Evolutionary conservation across 1,140 invertebrate genomes (phyloP).

Genomic region (Drosophila hydei): DNA sequence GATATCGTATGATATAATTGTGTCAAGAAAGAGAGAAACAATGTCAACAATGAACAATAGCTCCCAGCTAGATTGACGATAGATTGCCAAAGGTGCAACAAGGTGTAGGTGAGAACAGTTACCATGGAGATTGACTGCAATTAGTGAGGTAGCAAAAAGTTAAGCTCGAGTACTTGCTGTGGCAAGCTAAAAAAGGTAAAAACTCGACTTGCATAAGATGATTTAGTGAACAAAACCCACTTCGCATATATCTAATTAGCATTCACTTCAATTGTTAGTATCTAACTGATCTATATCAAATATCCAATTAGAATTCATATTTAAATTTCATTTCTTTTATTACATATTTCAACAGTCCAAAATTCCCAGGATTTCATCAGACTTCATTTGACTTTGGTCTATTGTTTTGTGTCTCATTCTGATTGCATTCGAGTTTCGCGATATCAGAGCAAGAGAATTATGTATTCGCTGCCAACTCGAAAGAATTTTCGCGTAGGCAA

Average conservation of each 20-base stretch:
- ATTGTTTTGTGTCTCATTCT: conserved; percentile 9
- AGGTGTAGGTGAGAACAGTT: not conserved
- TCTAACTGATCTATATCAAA: too few relatives aligned
- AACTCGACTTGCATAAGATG: too few relatives aligned
- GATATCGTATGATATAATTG: conserved; percentile 67
- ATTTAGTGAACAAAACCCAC: too few relatives aligned
- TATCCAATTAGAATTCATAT: too few relatives aligned
- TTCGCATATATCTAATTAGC: too few relatives aligned
- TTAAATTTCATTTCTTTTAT: too few relatives aligned
- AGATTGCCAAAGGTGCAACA: not conserved
- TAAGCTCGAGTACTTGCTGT: not conserved
- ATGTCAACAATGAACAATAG: conserved; percentile 70
- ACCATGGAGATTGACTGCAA: conserved; percentile 63
- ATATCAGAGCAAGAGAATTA: conserved; percentile 36
- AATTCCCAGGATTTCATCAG: conserved; percentile 6
- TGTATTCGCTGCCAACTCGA: conserved; percentile 7
- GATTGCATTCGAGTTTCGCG: conserved; percentile 24
- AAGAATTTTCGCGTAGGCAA: conserved; percentile 59
- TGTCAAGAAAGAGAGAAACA: conserved; percentile 71
- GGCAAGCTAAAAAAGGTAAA: too few relatives aligned
- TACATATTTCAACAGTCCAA: too few relatives aligned
- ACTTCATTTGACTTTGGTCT: conserved; percentile 11
- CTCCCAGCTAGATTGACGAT: conserved; percentile 24
- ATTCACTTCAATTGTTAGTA: too few relatives aligned
- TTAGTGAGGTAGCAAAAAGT: conserved; percentile 45